Evolutionary conservation across 2,888 invertebrate genomes (phyloP).

Genomic region (Phaedon cochleariae): DNA sequence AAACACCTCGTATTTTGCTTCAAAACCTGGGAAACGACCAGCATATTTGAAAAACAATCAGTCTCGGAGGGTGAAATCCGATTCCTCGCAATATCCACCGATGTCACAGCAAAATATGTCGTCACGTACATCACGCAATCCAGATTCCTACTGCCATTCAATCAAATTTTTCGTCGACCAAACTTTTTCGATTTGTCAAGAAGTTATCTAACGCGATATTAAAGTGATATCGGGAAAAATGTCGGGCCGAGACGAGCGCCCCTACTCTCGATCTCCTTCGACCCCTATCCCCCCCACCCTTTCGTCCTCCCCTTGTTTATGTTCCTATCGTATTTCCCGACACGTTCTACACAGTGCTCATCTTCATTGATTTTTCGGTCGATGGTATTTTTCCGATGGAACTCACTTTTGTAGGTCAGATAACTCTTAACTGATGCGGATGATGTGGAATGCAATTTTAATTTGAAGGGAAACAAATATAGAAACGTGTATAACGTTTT

Average conservation of each 20-base stretch:
- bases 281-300: not conserved
- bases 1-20: too few species aligned
- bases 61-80: not conserved
- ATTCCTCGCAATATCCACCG: not conserved
- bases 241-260: constrained; percentile 50
- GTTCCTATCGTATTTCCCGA: constrained; percentile 45
- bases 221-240: constrained; percentile 52
- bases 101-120: not conserved
- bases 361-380: constrained; percentile 43
- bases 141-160: not conserved
- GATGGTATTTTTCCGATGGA: constrained; percentile 41
- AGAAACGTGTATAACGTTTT: too few species aligned
- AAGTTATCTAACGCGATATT: constrained; percentile 52
- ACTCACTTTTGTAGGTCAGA: constrained; percentile 41
- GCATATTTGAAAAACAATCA: not conserved
- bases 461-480: too few species aligned
- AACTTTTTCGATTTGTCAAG: constrained; percentile 55
- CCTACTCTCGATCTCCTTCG: not conserved
- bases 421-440: constrained; percentile 24
- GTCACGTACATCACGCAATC: constrained; percentile 1
- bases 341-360: constrained; percentile 42
- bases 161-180: constrained; percentile 17
- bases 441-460: too few species aligned
- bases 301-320: constrained; percentile 7
- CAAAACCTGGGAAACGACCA: too few species aligned